Evolutionary conservation across 2,113 vertebrate species (phyloP).

Genomic region (Oreotrochilus melanogaster): DNA sequence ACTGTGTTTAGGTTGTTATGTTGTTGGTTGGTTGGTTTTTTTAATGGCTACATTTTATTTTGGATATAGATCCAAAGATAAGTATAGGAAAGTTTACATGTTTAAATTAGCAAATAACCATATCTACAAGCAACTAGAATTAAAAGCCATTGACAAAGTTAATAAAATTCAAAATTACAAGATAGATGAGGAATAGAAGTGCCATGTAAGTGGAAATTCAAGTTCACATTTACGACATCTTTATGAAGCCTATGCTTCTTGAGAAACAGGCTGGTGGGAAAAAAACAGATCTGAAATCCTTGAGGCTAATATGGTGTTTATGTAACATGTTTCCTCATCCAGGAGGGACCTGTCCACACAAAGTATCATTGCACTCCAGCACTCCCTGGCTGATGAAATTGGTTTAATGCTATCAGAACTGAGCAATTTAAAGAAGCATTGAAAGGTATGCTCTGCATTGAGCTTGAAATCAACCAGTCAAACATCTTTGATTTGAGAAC

Average conservation of each 20-base stretch:
- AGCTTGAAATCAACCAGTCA: not conserved
- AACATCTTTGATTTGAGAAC: not conserved
- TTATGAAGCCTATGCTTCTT: not conserved
- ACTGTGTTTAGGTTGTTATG: no score
- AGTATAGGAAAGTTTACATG: accelerated
- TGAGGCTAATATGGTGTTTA: not conserved
- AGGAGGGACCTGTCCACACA: not conserved
- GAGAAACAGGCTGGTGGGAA: not conserved
- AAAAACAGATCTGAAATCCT: not conserved
- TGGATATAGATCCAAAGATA: not conserved
- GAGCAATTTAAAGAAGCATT: not conserved
- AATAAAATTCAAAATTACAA: not conserved
- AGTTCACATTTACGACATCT: not conserved
- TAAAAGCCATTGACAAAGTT: not conserved
- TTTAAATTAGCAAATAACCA: not conserved
- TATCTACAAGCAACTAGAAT: not conserved
- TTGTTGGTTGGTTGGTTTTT: no score
- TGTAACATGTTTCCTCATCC: not conserved
- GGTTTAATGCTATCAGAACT: not conserved
- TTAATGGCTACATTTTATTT: not conserved
- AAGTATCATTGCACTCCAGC: not conserved
- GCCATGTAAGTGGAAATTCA: not conserved
- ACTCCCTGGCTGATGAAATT: not conserved
- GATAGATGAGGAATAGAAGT: not conserved
- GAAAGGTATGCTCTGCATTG: not conserved